Percentiles rank a stretch among this genome's conserved stretches.
These are phyloP conservation scores for Leptoteleia sp. DNA, from an alignment of 1,140 invertebrate species.

Conservation along the genomic window DNA sequence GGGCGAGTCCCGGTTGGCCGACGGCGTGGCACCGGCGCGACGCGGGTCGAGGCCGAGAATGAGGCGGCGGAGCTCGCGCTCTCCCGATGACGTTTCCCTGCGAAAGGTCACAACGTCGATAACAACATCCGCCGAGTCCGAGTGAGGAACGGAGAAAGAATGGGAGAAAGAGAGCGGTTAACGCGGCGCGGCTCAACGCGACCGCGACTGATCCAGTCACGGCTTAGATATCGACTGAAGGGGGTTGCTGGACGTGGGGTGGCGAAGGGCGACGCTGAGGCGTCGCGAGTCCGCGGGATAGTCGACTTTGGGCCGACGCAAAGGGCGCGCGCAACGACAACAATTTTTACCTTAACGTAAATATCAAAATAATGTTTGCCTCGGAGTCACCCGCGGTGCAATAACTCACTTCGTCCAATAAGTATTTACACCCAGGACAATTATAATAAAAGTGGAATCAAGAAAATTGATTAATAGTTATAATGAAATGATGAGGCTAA, in stretches of 20 bases:
- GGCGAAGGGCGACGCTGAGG: slow-evolving; percentile 38
- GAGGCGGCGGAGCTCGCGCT: not conserved
- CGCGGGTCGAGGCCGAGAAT: not conserved
- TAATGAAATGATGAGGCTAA: no score
- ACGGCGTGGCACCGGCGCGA: not conserved
- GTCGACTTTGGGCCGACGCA: slow-evolving; percentile 23
- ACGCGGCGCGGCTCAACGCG: slow-evolving; percentile 48
- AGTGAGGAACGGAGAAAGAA: no score
- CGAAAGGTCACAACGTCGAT: slow-evolving; percentile 35
- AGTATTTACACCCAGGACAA: no score
- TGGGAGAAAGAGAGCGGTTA: slow-evolving; percentile 11
- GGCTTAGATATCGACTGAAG: slow-evolving; percentile 74
- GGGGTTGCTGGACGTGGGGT: slow-evolving; percentile 69
- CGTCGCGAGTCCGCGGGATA: slow-evolving; percentile 36
- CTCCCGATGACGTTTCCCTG: slow-evolving; percentile 18
- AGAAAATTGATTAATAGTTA: no score
- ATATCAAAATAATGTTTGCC: slow-evolving; percentile 9
- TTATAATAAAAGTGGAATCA: no score
- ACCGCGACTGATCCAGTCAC: slow-evolving; percentile 47
- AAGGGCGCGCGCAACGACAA: slow-evolving; percentile 10
- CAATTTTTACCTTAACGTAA: no score
- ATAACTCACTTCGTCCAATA: no score
- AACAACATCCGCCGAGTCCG: no score
- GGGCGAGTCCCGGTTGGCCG: not conserved
- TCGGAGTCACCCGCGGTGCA: slow-evolving; percentile 7